These are phyloP conservation scores for Rhabditoides inermis DNA, from an alignment of 2,888 invertebrate species.

Conservation along the genomic window DNA sequence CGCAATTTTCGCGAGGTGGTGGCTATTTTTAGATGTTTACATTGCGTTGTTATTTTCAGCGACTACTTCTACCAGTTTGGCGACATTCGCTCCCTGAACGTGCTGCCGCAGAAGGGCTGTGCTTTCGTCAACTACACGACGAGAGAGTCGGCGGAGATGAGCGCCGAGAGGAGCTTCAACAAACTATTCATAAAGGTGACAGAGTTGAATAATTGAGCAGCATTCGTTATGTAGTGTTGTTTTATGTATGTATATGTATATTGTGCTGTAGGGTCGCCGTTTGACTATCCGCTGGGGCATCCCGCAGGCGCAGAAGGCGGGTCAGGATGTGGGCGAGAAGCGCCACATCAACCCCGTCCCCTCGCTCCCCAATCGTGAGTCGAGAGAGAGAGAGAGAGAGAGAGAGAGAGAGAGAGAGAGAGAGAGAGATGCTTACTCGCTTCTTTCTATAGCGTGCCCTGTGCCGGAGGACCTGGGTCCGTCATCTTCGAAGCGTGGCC, in stretches of 20 bases:
- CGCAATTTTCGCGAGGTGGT: too few species aligned
- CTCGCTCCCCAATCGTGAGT: slow-evolving; percentile 35
- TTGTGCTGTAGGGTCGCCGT: slow-evolving; percentile 63
- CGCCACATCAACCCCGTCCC: slow-evolving; percentile 39
- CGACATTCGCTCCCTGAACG: slow-evolving; percentile 83
- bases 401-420: background rate
- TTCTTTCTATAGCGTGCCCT: too few species aligned
- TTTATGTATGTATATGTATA: background rate
- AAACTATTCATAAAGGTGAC: slow-evolving; percentile 68
- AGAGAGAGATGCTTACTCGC: too few species aligned
- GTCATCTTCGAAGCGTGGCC: slow-evolving; percentile 7
- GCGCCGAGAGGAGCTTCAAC: slow-evolving; percentile 79
- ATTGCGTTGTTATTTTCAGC: slow-evolving; percentile 56
- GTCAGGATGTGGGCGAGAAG: slow-evolving; percentile 28
- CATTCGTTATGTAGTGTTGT: too few species aligned
- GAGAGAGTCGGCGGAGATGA: slow-evolving; percentile 78
- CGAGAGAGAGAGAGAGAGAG: background rate
- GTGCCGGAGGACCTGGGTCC: slow-evolving; percentile 27
- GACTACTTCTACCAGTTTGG: slow-evolving; percentile 98
- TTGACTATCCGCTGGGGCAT: slow-evolving; percentile 97
- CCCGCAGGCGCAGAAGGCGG: slow-evolving; percentile 67
- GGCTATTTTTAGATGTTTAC: too few species aligned
- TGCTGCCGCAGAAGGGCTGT: slow-evolving; percentile 81
- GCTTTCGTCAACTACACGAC: slow-evolving; percentile 93
- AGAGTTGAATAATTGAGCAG: background rate